These are phyloP conservation scores for Danionella cerebrum DNA, from an alignment of 2,113 vertebrate species.

Conservation along the genomic window DNA sequence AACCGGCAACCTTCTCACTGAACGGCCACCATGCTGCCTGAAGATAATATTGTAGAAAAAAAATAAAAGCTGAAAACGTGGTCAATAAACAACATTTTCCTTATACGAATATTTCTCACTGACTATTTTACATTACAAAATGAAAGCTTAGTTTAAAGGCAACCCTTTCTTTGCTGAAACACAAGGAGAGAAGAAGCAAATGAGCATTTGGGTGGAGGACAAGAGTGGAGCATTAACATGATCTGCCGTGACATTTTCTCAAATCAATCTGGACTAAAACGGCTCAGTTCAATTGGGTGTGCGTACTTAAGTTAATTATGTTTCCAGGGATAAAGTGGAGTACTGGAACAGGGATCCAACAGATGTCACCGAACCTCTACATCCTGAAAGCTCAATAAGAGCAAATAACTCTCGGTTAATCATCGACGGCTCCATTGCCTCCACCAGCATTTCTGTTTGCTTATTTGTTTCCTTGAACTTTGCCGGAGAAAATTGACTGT, in stretches of 20 bases:
- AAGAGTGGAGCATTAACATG: slow-evolving; percentile 3
- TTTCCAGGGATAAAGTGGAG: slow-evolving; percentile 49
- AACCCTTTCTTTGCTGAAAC: slow-evolving; percentile 2
- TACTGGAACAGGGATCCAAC: slow-evolving; percentile 58
- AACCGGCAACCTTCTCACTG: too few relatives aligned
- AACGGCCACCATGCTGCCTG: too few relatives aligned
- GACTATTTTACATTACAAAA: neutral
- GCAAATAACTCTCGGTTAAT: slow-evolving; percentile 38
- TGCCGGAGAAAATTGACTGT: slow-evolving; percentile 39
- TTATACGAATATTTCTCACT: too few relatives aligned
- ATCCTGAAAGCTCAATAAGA: slow-evolving; percentile 39
- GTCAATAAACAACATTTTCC: too few relatives aligned
- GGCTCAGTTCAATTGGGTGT: slow-evolving; percentile 47
- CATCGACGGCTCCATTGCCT: slow-evolving; percentile 32
- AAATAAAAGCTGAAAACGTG: too few relatives aligned
- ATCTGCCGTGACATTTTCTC: slow-evolving; percentile 37
- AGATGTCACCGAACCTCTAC: slow-evolving; percentile 34
- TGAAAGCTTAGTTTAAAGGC: slow-evolving; percentile 1
- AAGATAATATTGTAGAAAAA: too few relatives aligned
- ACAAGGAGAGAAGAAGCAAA: neutral
- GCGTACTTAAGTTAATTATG: slow-evolving; percentile 53
- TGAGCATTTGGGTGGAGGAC: slow-evolving; percentile 1
- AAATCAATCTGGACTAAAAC: slow-evolving; percentile 55
- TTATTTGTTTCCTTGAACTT: slow-evolving; percentile 52
- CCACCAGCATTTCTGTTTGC: slow-evolving; percentile 39